Conservation (phyloP, 2,797 vertebrate genomes). For the Leptoclinus maculatus region DNA sequence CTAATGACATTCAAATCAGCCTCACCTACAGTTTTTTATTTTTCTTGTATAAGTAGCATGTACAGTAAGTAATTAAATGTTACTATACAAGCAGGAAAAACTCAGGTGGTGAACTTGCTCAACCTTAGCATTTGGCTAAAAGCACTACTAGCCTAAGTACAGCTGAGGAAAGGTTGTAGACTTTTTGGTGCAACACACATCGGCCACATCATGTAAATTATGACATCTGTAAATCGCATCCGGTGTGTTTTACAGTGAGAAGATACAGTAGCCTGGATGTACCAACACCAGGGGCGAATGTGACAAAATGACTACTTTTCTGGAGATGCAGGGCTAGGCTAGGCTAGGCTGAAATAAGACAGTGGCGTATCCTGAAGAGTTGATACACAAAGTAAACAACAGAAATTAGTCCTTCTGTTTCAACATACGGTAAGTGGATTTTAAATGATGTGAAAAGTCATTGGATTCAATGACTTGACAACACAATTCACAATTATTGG, state of each 20-base stretch:
- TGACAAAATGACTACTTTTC: neutral
- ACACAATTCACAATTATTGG: neutral
- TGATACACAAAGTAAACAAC: neutral
- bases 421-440: neutral
- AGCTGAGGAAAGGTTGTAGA: neutral
- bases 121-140: neutral
- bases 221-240: constrained; percentile 1
- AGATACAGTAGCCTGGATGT: neutral
- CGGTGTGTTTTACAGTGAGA: neutral
- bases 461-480: neutral
- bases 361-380: neutral
- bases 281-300: neutral
- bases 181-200: neutral
- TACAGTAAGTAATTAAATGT: neutral
- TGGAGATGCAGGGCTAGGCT: neutral
- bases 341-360: neutral
- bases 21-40: no score
- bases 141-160: neutral
- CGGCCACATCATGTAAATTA: neutral
- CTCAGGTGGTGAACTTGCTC: neutral
- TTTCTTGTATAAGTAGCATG: neutral
- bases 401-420: neutral
- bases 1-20: no score
- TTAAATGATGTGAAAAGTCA: neutral
- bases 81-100: neutral